Evolutionary conservation across 92 coral and sea anemone genomes (phyloP).

Genomic region (Isaurus tuberculatus): DNA sequence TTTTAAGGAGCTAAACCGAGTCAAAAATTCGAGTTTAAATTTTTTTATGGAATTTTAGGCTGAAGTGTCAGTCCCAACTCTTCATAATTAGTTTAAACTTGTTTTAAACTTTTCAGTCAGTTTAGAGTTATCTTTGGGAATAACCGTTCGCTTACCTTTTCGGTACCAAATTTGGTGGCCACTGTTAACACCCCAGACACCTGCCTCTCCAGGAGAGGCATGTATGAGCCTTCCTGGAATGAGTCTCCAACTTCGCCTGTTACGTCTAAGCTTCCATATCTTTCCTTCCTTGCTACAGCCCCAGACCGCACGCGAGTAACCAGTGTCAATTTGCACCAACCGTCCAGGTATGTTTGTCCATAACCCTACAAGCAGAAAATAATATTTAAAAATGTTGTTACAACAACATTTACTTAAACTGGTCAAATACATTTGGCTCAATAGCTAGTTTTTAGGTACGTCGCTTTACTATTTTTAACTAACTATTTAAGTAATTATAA

Average conservation of each 20-base stretch:
- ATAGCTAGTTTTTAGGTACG: too few relatives aligned
- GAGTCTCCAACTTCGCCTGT: conserved; percentile 47
- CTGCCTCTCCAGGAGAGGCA: conserved; percentile 33
- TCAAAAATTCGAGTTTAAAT: too few relatives aligned
- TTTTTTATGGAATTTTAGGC: too few relatives aligned
- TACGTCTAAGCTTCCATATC: conserved; percentile 32
- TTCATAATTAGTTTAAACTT: too few relatives aligned
- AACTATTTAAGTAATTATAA: too few relatives aligned
- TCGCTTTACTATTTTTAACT: too few relatives aligned
- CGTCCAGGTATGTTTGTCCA: conserved; percentile 38
- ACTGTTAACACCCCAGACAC: conserved; percentile 23
- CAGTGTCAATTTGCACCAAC: conserved; percentile 26
- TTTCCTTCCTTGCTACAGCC: conserved; percentile 9
- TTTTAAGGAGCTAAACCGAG: too few relatives aligned
- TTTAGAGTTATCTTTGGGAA: background rate
- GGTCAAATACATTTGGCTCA: too few relatives aligned
- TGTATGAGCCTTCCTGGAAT: conserved; percentile 24
- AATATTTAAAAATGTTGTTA: background rate
- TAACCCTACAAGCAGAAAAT: background rate
- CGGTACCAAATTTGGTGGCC: conserved; percentile 22
- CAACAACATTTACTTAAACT: too few relatives aligned
- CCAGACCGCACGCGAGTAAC: conserved; percentile 39
- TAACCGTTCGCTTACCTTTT: background rate
- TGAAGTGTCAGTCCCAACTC: too few relatives aligned
- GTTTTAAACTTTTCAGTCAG: too few relatives aligned